Conservation (phyloP, 1,140 invertebrate genomes). For the Drosophila mauritiana region DNA sequence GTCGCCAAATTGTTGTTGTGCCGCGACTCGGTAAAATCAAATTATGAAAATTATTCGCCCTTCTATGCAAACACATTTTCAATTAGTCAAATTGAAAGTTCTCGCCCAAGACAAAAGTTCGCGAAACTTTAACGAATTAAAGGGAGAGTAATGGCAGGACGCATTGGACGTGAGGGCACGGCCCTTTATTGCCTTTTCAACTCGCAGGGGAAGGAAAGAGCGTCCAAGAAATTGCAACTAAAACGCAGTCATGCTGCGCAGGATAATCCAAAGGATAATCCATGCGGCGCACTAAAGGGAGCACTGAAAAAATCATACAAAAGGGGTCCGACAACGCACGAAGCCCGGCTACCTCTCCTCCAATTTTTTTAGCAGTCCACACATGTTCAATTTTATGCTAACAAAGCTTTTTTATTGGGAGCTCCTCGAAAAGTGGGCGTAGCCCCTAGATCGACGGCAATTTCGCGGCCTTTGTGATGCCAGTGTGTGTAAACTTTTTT, state of each 20-base stretch:
- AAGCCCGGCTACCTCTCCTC: neutral
- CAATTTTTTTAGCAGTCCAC: slow-evolving; percentile 19
- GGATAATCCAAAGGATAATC: slow-evolving; percentile 76
- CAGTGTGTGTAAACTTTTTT: neutral
- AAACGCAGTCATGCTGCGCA: slow-evolving; percentile 74
- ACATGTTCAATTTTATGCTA: slow-evolving; percentile 75
- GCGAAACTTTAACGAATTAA: slow-evolving; percentile 32
- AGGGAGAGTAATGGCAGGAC: slow-evolving; percentile 36
- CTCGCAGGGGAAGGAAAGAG: slow-evolving; percentile 13
- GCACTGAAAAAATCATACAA: slow-evolving; percentile 30
- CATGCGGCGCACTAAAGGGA: slow-evolving; percentile 14
- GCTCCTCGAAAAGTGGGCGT: slow-evolving; percentile 3
- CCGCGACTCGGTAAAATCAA: slow-evolving; percentile 53
- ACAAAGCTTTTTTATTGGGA: slow-evolving; percentile 69
- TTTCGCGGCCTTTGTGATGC: slow-evolving; percentile 67
- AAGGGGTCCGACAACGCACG: slow-evolving; percentile 42
- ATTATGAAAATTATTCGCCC: slow-evolving; percentile 74
- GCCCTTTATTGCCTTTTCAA: slow-evolving; percentile 51
- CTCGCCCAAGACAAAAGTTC: slow-evolving; percentile 39
- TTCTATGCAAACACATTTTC: slow-evolving; percentile 60
- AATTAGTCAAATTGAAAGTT: slow-evolving; percentile 72
- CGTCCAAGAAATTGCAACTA: slow-evolving; percentile 67
- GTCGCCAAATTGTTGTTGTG: slow-evolving; percentile 51
- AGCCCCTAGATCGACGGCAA: slow-evolving; percentile 49
- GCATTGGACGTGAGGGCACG: slow-evolving; percentile 33